A percentile compares a stretch with the other conserved stretches of the same genome.
Conservation (phyloP, 2,888 invertebrate species). For the Macrosiphum euphorbiae region DNA sequence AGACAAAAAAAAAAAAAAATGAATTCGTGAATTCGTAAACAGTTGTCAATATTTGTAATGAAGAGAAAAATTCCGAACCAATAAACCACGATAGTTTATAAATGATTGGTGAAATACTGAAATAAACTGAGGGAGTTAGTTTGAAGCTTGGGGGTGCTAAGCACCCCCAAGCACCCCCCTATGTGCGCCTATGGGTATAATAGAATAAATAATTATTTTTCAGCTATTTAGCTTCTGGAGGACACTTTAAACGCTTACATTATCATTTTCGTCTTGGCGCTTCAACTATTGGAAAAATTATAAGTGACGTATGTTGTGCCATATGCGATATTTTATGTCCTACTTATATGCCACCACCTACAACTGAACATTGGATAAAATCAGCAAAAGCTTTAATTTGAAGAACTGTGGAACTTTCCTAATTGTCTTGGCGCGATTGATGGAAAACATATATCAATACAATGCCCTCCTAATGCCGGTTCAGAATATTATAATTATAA, state of each 20-base stretch:
- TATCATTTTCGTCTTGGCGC: conserved; percentile 11
- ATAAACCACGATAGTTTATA: too few relatives aligned
- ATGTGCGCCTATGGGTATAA: too few relatives aligned
- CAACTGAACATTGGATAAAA: not conserved
- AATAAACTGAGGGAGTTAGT: too few relatives aligned
- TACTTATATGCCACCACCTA: not conserved
- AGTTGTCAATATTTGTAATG: too few relatives aligned
- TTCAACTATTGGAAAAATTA: not conserved
- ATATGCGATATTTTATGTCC: not conserved
- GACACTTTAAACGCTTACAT: conserved; percentile 29
- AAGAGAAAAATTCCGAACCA: too few relatives aligned
- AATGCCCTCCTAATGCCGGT: not conserved
- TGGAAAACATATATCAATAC: conserved; percentile 52
- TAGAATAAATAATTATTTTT: conserved; percentile 32
- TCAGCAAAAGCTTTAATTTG: conserved; percentile 32
- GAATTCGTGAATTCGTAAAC: too few relatives aligned
- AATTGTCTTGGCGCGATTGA: conserved; percentile 61
- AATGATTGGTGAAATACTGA: too few relatives aligned
- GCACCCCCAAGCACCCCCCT: too few relatives aligned
- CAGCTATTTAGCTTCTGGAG: conserved; percentile 26
- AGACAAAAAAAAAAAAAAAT: too few relatives aligned
- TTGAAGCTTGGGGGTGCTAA: too few relatives aligned
- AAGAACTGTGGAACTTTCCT: conserved; percentile 47
- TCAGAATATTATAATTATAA: conserved; percentile 8
- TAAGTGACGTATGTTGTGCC: conserved; percentile 2